Conservation (phyloP, 2,113 vertebrate species). For the Neofelis nebulosa region DNA sequence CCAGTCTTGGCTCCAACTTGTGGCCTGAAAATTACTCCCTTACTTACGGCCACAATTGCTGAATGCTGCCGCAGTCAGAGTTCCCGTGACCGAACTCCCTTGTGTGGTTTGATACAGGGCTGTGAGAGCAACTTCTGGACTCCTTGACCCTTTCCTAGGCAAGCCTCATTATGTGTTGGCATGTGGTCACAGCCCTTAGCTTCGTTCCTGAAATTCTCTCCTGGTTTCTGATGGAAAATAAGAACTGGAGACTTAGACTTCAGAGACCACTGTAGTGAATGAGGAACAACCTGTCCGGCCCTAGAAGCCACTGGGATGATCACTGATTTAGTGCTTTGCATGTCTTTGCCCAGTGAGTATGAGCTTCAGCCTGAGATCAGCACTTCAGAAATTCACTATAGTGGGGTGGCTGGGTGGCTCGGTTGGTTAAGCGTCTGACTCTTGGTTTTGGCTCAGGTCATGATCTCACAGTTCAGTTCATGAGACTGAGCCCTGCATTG, state of each 20-base stretch:
- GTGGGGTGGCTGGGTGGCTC: too few relatives aligned
- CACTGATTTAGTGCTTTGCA: background rate
- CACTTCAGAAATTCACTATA: background rate
- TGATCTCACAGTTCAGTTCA: too few relatives aligned
- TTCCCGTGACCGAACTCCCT: background rate
- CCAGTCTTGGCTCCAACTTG: background rate
- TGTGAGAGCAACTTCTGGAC: background rate
- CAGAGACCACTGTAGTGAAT: background rate
- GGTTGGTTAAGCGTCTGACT: too few relatives aligned
- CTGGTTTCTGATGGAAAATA: background rate
- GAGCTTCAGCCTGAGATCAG: background rate
- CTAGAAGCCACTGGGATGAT: background rate
- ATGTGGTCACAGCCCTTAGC: background rate
- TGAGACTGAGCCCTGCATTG: too few relatives aligned
- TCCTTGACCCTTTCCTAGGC: background rate
- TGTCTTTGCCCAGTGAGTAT: background rate
- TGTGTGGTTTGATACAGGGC: background rate
- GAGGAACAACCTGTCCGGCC: background rate
- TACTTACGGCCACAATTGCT: background rate
- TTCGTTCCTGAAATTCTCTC: background rate
- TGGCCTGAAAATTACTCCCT: background rate
- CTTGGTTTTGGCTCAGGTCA: too few relatives aligned
- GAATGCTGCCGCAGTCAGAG: background rate
- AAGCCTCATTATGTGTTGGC: background rate
- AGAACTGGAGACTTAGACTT: background rate